phyloP scores from a whole-genome alignment of 2,888 invertebrate species.

The Metellina segmentata region DNA sequence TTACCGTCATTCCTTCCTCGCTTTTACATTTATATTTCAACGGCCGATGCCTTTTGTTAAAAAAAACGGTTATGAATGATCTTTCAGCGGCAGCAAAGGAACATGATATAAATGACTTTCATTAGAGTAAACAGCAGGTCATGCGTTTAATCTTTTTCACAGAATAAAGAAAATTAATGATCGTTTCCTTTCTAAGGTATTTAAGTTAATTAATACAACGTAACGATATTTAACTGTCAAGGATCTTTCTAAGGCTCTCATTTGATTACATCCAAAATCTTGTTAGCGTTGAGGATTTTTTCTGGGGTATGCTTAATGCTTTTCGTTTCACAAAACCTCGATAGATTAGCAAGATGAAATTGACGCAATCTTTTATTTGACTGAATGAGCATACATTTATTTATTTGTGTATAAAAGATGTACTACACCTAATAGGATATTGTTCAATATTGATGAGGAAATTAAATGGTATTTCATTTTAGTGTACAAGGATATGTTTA shows the following conservation, averaged over 20 bases:
- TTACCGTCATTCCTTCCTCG: constrained; percentile 8
- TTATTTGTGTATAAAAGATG: not conserved
- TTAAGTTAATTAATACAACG: constrained; percentile 51
- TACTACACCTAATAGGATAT: not conserved
- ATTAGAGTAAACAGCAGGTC: constrained; percentile 38
- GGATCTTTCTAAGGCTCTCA: constrained; percentile 10
- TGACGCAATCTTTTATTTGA: not conserved
- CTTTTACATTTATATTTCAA: constrained; percentile 17
- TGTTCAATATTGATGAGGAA: not conserved
- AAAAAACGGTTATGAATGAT: constrained; percentile 22
- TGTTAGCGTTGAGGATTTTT: constrained; percentile 10
- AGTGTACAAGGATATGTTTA: too few relatives aligned
- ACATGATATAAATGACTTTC: constrained; percentile 51
- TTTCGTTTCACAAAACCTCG: not conserved
- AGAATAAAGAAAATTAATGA: constrained; percentile 47
- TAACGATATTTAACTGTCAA: constrained; percentile 25
- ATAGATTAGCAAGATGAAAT: not conserved
- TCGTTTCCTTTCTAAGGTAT: constrained; percentile 14
- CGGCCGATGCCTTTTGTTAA: not conserved
- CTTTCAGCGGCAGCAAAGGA: constrained; percentile 21
- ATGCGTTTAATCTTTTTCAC: constrained; percentile 49
- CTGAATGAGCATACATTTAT: not conserved
- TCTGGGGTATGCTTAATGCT: not conserved
- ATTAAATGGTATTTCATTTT: not conserved
- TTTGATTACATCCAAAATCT: constrained; percentile 21